phyloP scores from a whole-genome alignment of 2,888 invertebrate species.

The Poecilus cupreus region DNA sequence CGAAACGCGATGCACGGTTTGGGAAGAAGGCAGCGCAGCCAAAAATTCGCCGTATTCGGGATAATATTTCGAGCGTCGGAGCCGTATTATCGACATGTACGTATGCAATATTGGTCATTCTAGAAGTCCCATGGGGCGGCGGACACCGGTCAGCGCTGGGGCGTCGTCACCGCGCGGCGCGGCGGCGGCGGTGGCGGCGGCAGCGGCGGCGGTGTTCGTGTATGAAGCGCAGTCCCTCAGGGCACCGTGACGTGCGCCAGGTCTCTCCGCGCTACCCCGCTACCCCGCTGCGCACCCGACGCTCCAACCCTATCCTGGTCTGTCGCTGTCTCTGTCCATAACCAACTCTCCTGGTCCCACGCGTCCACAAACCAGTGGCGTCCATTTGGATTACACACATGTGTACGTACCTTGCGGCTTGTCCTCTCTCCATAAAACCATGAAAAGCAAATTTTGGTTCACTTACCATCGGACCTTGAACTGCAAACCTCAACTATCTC shows the following conservation, averaged over 20 bases:
- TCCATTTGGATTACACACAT: background rate
- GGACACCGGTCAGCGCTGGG: constrained; percentile 60
- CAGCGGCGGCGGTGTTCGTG: constrained; percentile 51
- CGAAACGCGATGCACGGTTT: background rate
- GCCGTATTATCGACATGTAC: constrained; percentile 62
- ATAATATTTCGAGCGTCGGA: background rate
- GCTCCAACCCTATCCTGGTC: constrained; percentile 18
- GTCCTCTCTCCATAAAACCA: background rate
- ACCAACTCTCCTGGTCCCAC: constrained; percentile 11
- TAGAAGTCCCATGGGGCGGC: constrained; percentile 61
- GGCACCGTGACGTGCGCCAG: constrained; percentile 53
- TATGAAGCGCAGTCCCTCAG: constrained; percentile 56
- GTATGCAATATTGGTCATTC: constrained; percentile 64
- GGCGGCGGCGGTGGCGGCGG: constrained; percentile 59
- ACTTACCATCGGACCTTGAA: too few species aligned
- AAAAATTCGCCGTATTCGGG: background rate
- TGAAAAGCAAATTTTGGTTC: background rate
- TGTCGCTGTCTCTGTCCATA: constrained; percentile 13
- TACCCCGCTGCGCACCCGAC: constrained; percentile 12
- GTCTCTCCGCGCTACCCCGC: background rate
- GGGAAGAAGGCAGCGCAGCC: background rate
- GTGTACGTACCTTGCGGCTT: background rate
- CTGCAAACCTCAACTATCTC: too few species aligned
- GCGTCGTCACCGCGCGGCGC: constrained; percentile 61
- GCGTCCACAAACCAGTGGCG: constrained; percentile 16